Evolutionary conservation across 2,797 vertebrate species (phyloP), one percentile per base, ranked within the genome.

Genomic region (Arrhamphus sclerolepis): DNA sequence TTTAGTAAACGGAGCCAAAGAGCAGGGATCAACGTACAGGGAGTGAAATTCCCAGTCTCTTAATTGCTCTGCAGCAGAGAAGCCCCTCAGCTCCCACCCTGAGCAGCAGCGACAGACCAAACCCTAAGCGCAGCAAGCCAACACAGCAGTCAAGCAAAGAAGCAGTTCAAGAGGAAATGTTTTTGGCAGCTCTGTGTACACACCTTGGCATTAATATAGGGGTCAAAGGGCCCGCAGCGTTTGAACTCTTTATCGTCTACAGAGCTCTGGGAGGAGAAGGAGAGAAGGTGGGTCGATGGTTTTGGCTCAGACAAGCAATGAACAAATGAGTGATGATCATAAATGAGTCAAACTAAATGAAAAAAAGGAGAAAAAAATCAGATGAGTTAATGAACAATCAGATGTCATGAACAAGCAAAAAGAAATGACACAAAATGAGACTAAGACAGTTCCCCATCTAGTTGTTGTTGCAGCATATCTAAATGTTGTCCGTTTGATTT

Each of bases 131-230:
- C 38, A 52, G 80, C 69, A 72, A 82, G 68, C 48, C 66, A 62
- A 74, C 66, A 76, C 54, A 86, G 75, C 74, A 53, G 48, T 28
- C 83, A 70, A 84, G 82, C 56, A 81, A 64, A 78, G 75, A 55
- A 62, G 76, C 62, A 54, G 59, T 72, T 74, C 19, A 71, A 74
- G 64, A 76, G 56, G 65, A 84, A 72, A 47, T 29, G 53, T 56
- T 77, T 75, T 76, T 19, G 5, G 77, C 82, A 88, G 87, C 85
- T 66, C 80, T 61, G 87, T 89, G 94, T 98, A 98, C 97, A 98
- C 97, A 99, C 97, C 97, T 99, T 99, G 94, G 97, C 95, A 94
- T 99, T 99, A 96, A 98, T 96, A 99, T 98, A 98, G 89, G 97
- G 97, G 92, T 99, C 97, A 98, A 99, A 98, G 89, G 97, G 97